A percentile compares a stretch with the other conserved stretches of the same genome.
These are phyloP conservation scores for Petrocephalus sullivani DNA, from an alignment of 2,797 vertebrate genomes.

Conservation along the genomic window DNA sequence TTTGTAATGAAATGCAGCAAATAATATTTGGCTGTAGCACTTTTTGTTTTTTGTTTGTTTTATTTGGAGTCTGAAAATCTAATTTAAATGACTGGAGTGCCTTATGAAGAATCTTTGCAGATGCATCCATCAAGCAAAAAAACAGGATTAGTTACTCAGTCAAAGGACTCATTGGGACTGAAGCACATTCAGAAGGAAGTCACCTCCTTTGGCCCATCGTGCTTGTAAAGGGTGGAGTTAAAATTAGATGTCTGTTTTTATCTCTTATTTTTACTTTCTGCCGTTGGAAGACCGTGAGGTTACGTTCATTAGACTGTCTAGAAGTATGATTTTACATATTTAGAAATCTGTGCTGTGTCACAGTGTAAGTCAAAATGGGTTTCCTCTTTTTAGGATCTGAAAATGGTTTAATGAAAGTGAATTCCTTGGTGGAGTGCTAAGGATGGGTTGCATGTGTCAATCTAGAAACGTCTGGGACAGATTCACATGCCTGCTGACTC, in stretches of 20 bases:
- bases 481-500: background rate
- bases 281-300: background rate
- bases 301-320: background rate
- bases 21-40: background rate
- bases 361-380: background rate
- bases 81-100: background rate
- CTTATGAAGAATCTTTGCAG: background rate
- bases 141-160: background rate
- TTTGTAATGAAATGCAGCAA: background rate
- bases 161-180: background rate
- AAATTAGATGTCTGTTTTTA: constrained; percentile 13
- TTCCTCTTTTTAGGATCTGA: background rate
- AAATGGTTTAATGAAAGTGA: background rate
- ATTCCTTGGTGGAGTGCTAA: background rate
- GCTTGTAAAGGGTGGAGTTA: background rate
- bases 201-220: background rate
- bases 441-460: background rate
- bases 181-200: background rate
- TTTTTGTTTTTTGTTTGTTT: background rate
- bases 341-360: background rate
- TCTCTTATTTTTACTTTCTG: background rate
- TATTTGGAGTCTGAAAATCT: background rate
- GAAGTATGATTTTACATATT: background rate
- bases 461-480: background rate
- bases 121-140: background rate